Evolutionary conservation across 92 coral and sea anemone genomes (phyloP).

Genomic region (Zoanthus sociatus): DNA sequence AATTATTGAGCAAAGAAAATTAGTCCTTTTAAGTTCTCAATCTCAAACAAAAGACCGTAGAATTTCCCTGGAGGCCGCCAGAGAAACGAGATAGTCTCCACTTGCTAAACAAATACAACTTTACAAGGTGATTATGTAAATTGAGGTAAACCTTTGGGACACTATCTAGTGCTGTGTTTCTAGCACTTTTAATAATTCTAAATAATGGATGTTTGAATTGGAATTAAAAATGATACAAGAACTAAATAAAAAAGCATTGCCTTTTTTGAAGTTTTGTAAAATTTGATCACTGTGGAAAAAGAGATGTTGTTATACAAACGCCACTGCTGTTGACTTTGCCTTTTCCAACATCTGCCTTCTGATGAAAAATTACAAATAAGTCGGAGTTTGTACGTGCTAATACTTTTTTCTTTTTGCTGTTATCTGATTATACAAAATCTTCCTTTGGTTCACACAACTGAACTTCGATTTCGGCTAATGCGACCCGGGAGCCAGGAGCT

Average conservation of each 20-base stretch:
- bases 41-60: background rate
- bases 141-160: background rate
- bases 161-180: background rate
- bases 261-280: background rate
- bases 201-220: background rate
- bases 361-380: background rate
- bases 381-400: background rate
- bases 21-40: background rate
- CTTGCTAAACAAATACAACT: slow-evolving; percentile 20
- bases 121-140: slow-evolving; percentile 10
- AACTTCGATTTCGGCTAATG: slow-evolving; percentile 64
- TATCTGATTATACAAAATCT: slow-evolving; percentile 10
- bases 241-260: background rate
- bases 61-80: background rate
- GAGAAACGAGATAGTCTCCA: background rate
- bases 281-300: background rate
- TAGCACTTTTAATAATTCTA: background rate
- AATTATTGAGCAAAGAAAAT: background rate
- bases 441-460: slow-evolving; percentile 52
- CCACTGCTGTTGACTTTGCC: slow-evolving; percentile 8
- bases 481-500: slow-evolving; percentile 55
- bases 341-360: slow-evolving; percentile 28
- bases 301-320: background rate
- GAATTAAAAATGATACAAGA: slow-evolving; percentile 16
- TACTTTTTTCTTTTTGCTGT: background rate